Evolutionary conservation across 1,140 invertebrate genomes (phyloP).

Genomic region (Zaprionus tsacasi): DNA sequence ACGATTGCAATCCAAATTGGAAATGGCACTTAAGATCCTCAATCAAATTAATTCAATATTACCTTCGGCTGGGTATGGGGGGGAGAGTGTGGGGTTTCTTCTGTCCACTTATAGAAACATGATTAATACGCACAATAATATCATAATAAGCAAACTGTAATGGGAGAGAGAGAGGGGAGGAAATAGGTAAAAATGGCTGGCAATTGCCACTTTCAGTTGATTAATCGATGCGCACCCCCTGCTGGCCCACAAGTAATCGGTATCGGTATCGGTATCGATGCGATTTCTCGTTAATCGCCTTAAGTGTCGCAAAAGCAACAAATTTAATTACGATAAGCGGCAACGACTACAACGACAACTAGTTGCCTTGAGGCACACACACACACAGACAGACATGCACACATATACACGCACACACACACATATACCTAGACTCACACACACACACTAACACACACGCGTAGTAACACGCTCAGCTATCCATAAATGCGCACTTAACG

Average conservation of each 20-base stretch:
- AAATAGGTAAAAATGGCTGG: conserved; percentile 24
- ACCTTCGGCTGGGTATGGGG: background rate
- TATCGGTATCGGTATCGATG: conserved; percentile 13
- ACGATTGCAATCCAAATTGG: background rate
- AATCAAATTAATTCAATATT: conserved; percentile 7
- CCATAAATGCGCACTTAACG: conserved; percentile 41
- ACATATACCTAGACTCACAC: background rate
- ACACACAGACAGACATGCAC: conserved; percentile 6
- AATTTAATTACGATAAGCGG: conserved; percentile 55
- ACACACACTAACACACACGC: background rate
- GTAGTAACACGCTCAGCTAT: conserved; percentile 13
- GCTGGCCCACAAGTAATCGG: background rate
- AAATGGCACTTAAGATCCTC: conserved; percentile 1
- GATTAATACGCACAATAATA: conserved; percentile 37
- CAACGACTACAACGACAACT: conserved; percentile 12
- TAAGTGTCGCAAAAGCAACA: conserved; percentile 57
- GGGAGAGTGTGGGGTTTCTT: too few relatives aligned
- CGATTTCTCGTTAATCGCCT: conserved; percentile 48
- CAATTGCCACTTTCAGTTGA: conserved; percentile 47
- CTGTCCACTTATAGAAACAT: conserved; percentile 10
- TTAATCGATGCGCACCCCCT: conserved; percentile 35
- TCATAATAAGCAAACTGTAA: conserved; percentile 14
- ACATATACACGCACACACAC: conserved; percentile 10
- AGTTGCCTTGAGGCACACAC: conserved; percentile 26
- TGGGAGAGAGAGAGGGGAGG: background rate